A percentile compares a stretch with the other conserved stretches of the same genome.
Evolutionary conservation across 2,888 invertebrate species (phyloP).

Genomic region (Chalcosyrphus nemorum): DNA sequence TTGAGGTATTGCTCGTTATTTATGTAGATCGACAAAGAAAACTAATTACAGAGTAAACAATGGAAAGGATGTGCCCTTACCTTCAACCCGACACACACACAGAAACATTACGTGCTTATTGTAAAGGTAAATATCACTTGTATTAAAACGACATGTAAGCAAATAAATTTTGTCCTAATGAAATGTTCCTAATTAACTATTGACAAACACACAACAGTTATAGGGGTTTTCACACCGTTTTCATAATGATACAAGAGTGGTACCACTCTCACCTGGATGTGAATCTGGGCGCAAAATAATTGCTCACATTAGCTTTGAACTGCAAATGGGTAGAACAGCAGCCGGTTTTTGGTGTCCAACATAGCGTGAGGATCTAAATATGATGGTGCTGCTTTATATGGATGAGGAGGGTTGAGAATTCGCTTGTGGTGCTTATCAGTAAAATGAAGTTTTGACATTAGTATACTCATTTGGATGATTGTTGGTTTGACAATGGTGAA

Average conservation of each 20-base stretch:
- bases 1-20: conserved; percentile 23
- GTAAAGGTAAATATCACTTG: conserved; percentile 12
- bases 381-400: conserved; percentile 24
- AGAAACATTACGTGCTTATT: not conserved
- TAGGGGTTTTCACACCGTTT: conserved; percentile 48
- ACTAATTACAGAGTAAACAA: conserved; percentile 52
- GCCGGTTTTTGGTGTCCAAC: not conserved
- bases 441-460: conserved; percentile 2
- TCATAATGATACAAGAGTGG: conserved; percentile 48
- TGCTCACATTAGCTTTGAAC: conserved; percentile 40
- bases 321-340: conserved; percentile 4
- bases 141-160: conserved; percentile 37
- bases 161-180: conserved; percentile 49
- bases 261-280: conserved; percentile 44
- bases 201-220: conserved; percentile 45
- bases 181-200: conserved; percentile 56
- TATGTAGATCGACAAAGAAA: conserved; percentile 47
- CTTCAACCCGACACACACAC: not conserved
- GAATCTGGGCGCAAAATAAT: conserved; percentile 48
- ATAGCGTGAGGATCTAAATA: conserved; percentile 12
- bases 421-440: not conserved
- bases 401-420: not conserved
- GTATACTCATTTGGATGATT: conserved; percentile 15
- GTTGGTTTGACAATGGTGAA: not conserved
- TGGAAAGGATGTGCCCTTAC: conserved; percentile 11